Percentiles rank a stretch among this genome's conserved stretches.
Evolutionary conservation across 2,888 invertebrate genomes (phyloP).

Genomic region (Uropetala carovei): DNA sequence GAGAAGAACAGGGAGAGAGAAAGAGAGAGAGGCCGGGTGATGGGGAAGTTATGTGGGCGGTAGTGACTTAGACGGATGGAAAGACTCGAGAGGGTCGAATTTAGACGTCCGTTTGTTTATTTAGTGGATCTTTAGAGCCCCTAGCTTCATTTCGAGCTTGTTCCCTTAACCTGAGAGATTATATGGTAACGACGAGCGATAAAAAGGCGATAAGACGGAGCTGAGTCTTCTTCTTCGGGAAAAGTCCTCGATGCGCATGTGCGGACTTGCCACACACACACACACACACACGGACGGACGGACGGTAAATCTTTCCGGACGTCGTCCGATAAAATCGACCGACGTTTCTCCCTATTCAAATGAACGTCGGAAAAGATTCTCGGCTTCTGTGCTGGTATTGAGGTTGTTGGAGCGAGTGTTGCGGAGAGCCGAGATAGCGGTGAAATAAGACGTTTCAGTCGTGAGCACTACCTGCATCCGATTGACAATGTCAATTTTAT

Average conservation of each 20-base stretch:
- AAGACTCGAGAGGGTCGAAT: background rate
- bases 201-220: background rate
- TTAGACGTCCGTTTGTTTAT: slow-evolving; percentile 26
- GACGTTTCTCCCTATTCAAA: background rate
- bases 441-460: background rate
- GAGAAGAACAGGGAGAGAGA: background rate
- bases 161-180: slow-evolving; percentile 13
- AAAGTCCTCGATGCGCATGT: background rate
- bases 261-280: background rate
- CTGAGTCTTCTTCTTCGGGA: background rate
- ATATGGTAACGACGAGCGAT: background rate
- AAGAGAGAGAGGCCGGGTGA: background rate
- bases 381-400: background rate
- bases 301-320: slow-evolving; percentile 1
- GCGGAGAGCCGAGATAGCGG: background rate
- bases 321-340: background rate
- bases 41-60: slow-evolving; percentile 3
- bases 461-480: too few relatives aligned
- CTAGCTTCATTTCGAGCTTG: background rate
- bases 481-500: too few relatives aligned
- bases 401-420: background rate
- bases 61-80: slow-evolving; percentile 7
- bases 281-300: too few relatives aligned
- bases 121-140: slow-evolving; percentile 22
- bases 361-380: background rate